A percentile compares a stretch with the other conserved stretches of the same genome.
phyloP scores from a whole-genome alignment of 2,113 vertebrate species.

The Vombatus ursinus region DNA sequence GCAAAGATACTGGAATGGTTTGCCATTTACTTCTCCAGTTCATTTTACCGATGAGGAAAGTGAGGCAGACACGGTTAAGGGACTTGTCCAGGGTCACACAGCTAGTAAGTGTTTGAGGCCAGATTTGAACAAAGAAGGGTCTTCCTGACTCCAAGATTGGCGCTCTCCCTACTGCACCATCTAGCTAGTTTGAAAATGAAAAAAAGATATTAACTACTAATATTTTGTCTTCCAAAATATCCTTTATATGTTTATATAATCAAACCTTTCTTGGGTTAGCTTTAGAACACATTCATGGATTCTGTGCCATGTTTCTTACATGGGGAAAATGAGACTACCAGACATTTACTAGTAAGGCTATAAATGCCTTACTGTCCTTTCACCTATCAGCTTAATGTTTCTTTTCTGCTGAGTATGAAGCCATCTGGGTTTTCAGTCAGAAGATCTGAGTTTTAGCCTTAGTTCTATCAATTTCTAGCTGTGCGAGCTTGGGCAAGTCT shows the following conservation, averaged over 20 bases:
- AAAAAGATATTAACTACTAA: background rate
- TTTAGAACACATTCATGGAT: background rate
- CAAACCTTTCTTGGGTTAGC: background rate
- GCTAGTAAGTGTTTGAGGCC: no score
- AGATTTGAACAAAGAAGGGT: no score
- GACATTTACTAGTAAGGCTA: background rate
- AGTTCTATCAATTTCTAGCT: fast-evolving
- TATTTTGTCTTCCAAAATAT: background rate
- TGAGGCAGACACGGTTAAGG: no score
- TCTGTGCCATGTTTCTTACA: background rate
- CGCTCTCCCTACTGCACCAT: no score
- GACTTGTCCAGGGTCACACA: no score
- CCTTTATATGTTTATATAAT: background rate
- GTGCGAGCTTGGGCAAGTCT: background rate
- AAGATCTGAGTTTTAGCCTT: background rate
- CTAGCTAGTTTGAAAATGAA: no score
- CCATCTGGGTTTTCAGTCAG: background rate
- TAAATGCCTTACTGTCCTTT: no score
- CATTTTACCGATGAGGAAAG: no score
- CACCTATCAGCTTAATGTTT: slow-evolving; percentile 14
- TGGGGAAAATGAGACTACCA: background rate
- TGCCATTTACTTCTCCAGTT: background rate
- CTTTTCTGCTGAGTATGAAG: background rate
- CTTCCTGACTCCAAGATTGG: no score
- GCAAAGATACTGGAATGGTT: background rate